Evolutionary conservation across 2,888 invertebrate genomes (phyloP).

Genomic region (Morpho helenor): DNA sequence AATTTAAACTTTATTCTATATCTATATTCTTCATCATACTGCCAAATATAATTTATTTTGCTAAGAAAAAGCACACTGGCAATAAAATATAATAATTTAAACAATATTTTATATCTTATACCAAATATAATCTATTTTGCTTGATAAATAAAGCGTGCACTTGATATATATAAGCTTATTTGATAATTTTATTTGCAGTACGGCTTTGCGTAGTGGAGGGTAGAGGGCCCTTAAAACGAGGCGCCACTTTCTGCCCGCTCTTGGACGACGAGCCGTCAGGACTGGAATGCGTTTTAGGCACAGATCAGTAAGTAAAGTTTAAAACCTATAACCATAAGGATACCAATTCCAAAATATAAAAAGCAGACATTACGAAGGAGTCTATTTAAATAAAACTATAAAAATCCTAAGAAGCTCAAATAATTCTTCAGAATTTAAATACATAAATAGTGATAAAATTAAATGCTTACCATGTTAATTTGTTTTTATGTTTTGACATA

Average conservation of each 20-base stretch:
- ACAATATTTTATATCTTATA: not conserved
- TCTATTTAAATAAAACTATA: not conserved
- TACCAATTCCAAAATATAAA: not conserved
- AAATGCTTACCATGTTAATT: no score
- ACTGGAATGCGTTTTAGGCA: constrained; percentile 84
- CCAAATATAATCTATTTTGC: not conserved
- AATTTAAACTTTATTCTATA: not conserved
- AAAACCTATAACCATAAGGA: no score
- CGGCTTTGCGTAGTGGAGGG: constrained; percentile 86
- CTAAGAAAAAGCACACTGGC: no score
- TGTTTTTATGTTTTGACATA: no score
- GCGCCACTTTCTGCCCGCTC: constrained; percentile 81
- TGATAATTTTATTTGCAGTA: constrained; percentile 61
- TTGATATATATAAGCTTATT: not conserved
- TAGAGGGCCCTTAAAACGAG: constrained; percentile 79
- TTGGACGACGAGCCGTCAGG: constrained; percentile 80
- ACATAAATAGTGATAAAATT: no score
- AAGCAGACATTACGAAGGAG: not conserved
- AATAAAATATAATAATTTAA: no score
- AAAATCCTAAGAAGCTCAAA: not conserved
- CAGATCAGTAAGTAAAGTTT: constrained; percentile 78
- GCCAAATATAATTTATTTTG: no score
- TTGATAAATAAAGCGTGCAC: not conserved
- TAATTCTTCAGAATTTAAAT: no score
- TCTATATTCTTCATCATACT: not conserved